These are phyloP conservation scores for Cynopterus sphinx DNA, from an alignment of 2,797 vertebrate species.

Conservation along the genomic window DNA sequence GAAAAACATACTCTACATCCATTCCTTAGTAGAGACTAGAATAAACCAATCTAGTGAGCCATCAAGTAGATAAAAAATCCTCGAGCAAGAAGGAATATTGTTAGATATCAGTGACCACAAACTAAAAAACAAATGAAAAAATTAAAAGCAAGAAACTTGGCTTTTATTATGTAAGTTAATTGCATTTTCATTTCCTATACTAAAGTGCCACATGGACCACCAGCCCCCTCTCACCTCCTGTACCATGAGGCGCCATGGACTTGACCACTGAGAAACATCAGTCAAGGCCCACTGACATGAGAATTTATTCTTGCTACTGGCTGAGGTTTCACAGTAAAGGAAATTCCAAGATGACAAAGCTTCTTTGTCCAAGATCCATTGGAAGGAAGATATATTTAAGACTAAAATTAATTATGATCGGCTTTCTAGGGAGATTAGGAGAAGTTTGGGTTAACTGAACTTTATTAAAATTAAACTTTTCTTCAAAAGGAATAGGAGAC, in stretches of 20 bases:
- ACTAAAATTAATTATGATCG: constrained; percentile 1
- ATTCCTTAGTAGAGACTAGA: not conserved
- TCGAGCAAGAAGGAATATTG: not conserved
- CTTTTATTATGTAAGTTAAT: not conserved
- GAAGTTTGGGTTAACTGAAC: not conserved
- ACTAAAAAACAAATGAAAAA: constrained; percentile 29
- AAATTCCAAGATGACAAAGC: not conserved
- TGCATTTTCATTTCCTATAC: not conserved
- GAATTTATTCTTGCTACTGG: not conserved
- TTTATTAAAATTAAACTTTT: constrained; percentile 28
- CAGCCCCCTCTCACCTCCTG: not conserved
- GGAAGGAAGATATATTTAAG: not conserved
- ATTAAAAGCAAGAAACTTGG: not conserved
- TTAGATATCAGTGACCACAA: not conserved
- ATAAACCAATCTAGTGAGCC: not conserved
- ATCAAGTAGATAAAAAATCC: not conserved
- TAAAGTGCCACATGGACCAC: not conserved
- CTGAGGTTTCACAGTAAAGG: not conserved
- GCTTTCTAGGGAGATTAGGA: not conserved
- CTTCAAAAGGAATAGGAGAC: not conserved
- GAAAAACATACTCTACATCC: not conserved
- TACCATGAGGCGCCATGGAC: not conserved
- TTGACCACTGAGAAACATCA: not conserved
- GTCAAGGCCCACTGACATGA: not conserved
- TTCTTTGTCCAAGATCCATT: not conserved